Percentiles rank a stretch among this genome's conserved stretches.
Evolutionary conservation across 2,797 vertebrate genomes (phyloP).

Genomic region (Adelosebastes latens): DNA sequence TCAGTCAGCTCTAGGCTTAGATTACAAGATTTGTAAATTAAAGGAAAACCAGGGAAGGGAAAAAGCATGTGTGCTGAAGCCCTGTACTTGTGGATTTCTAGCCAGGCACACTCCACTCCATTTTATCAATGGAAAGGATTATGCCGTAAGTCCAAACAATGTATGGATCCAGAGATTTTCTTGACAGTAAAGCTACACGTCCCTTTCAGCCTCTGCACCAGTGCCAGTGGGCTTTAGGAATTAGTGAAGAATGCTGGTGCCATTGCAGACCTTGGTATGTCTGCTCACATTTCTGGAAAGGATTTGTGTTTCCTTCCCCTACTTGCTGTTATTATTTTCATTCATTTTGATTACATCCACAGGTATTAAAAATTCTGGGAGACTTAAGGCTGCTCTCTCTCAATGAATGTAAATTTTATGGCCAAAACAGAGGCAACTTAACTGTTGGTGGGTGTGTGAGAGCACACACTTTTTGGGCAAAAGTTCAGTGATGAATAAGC

Average conservation of each 20-base stretch:
- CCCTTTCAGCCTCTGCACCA: conserved; percentile 55
- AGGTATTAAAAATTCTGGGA: conserved; percentile 50
- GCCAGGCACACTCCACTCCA: conserved; percentile 76
- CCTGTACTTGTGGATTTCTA: conserved; percentile 83
- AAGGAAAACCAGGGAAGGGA: conserved; percentile 91
- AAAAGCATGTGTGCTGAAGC: conserved; percentile 87
- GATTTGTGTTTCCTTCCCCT: conserved; percentile 58
- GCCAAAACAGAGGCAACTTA: conserved; percentile 35
- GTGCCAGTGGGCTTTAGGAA: conserved; percentile 65
- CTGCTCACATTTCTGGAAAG: conserved; percentile 62
- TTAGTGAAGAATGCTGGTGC: conserved; percentile 68
- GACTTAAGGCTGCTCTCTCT: conserved; percentile 22
- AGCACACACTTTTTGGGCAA: conserved; percentile 57
- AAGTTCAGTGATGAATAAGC: conserved; percentile 74
- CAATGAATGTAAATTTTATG: conserved; percentile 48
- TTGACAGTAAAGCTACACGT: conserved; percentile 70
- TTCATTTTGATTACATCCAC: conserved; percentile 54
- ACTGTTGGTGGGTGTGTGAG: conserved; percentile 63
- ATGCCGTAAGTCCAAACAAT: conserved; percentile 82
- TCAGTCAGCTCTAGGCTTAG: conserved; percentile 93
- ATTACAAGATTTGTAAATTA: conserved; percentile 99
- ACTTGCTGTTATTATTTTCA: conserved; percentile 42
- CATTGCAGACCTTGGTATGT: conserved; percentile 54
- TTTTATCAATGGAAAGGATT: conserved; percentile 87
- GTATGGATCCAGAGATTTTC: conserved; percentile 80